Base-by-base conservation (phyloP, 2,888 invertebrate species). In the Drosophila stalkeri region DNA sequence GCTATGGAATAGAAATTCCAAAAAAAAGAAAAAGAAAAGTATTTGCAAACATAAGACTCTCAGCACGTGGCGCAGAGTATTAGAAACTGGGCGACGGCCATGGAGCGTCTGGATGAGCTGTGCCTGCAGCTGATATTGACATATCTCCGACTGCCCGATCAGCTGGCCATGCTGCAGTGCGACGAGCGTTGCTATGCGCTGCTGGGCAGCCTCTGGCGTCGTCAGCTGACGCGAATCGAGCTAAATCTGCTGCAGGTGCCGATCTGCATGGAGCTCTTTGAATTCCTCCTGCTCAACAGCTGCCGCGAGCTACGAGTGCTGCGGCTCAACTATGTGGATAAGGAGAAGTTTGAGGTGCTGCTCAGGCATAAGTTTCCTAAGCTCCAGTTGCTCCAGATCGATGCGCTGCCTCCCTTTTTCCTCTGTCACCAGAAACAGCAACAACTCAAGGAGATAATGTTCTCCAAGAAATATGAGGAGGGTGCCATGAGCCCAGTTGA, bases 21-120 rank as follows among this genome's bases (percentile, higher is more conserved):
- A 20, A n/a, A n/a, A 9, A 33, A 33, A 14, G 4, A n/a, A 41
- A 8, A 11, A 14, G 31, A 47, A 64, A n/a, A 43, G 35, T 62
- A 39, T 55, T 49, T 46, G 39, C 6, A 39, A 39, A 56, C 44
- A 31, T 43, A 39, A 39, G n/a, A 18, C 39, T 47, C 37, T 4
- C 35, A n/a, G 43, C 23, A 23, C 23, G 23, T 23, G 23, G 23
- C 23, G 23, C 41, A 54, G 16, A 18, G 23, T 8, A 20, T 43
- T 37, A n/a, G 16, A 41, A 47, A 27, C 23, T n/a, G 59, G 44
- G 47, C 35, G 23, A 47, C 37, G 37, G 44, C 49, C 63, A 82
- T 86, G 89, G 87, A 86, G 69, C 74, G 49, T 31, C 63, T 86
- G 64, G 89, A 87, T 35, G 85, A 86, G 57, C 71, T 87, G 37